Conservation (phyloP, 53 echinoderm and acorn worm species). For the Antedon mediterranea region DNA sequence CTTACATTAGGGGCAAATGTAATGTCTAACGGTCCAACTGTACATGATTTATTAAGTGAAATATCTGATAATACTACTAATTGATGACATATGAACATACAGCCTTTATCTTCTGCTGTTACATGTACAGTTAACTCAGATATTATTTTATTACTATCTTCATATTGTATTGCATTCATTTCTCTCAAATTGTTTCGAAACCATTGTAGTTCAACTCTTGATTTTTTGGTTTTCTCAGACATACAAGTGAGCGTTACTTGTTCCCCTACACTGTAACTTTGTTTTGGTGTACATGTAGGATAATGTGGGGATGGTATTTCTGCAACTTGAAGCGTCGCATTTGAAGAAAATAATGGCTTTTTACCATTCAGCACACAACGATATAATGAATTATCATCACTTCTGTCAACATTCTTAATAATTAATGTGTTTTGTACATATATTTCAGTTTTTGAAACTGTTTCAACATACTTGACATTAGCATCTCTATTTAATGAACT, state of each 20-base stretch:
- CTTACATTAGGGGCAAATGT: neutral
- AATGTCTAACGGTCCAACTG: neutral
- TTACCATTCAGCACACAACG: neutral
- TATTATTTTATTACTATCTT: neutral
- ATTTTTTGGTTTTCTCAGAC: neutral
- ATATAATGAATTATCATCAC: neutral
- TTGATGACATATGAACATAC: neutral
- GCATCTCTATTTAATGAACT: neutral
- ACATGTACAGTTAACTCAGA: neutral
- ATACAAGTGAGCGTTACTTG: neutral
- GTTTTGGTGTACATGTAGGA: neutral
- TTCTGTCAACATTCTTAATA: neutral
- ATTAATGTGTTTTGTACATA: neutral
- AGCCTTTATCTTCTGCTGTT: neutral
- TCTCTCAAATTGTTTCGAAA: neutral
- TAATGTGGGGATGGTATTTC: neutral
- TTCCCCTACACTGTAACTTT: neutral
- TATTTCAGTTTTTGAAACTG: neutral
- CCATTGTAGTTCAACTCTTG: neutral
- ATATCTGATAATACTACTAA: neutral
- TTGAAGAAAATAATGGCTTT: neutral
- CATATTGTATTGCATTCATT: neutral
- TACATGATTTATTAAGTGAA: neutral
- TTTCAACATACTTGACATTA: neutral
- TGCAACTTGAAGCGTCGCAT: neutral